Evolutionary conservation across 2,888 invertebrate species (phyloP), one percentile per base, ranked within the genome.

Genomic region (Oscheius sp.): DNA sequence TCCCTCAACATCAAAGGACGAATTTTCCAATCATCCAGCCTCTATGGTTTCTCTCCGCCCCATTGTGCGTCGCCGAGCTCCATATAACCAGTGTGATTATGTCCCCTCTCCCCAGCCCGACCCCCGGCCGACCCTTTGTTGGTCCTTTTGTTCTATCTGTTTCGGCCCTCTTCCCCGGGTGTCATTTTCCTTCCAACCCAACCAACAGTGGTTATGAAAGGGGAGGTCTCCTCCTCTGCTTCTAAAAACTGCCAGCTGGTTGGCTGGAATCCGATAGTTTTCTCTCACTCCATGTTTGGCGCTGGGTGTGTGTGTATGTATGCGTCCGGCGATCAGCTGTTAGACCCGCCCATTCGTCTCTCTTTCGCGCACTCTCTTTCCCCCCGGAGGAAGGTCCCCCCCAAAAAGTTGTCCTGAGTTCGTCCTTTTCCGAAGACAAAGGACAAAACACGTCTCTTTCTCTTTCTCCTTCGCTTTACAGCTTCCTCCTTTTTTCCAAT

Each of bases 81-180:
- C 42, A 48, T n/a, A n/a, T 48, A 48, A 48, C 48, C 48, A 48
- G 48, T 48, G 48, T 48, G 48, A 48, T 48, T 48, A 48, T 48
- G 48, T 48, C 48, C 25, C 20, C 25, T 20, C 48, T 25, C 48
- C 12, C 48, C 25, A 20, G 23, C 17, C 20, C 17, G 23, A 15
- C 48, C 48, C 20, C 48, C 20, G 23, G 15, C 25, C 48, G 15
- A 4, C 5, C 48, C 48, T 48, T 48, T 48, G 48, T 48, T 48
- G 48, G 48, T 48, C 48, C 48, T 20, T 48, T 25, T 20, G 20
- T 25, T 15, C n/a, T n/a, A n/a, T n/a, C n/a, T n/a, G n/a, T n/a
- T n/a, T n/a, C n/a, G n/a, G n/a, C n/a, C n/a, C n/a, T n/a, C n/a
- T 25, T 12, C 20, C 48, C 25, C 25, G 12, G 48, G 20, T 48